Evolutionary conservation across 2,113 vertebrate species (phyloP).

Genomic region (Hippocampus barbouri): DNA sequence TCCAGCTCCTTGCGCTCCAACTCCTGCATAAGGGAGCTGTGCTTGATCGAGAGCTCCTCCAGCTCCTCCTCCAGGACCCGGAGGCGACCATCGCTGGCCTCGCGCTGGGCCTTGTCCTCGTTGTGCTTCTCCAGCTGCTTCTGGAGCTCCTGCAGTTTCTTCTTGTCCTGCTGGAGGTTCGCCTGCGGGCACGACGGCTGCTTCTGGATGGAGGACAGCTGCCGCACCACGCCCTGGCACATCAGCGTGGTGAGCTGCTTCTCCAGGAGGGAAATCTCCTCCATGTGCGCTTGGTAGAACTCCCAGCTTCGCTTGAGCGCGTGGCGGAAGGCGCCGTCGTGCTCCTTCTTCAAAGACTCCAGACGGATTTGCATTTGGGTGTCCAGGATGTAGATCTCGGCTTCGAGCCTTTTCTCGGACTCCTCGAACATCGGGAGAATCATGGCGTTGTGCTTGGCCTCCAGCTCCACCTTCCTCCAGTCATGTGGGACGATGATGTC

Average conservation of each 20-base stretch:
- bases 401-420: not conserved
- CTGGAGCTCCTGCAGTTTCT: conserved; percentile 8
- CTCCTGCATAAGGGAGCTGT: not conserved
- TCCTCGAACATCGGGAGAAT: conserved; percentile 3
- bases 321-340: not conserved
- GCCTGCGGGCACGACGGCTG: not conserved
- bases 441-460: conserved; percentile 7
- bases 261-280: conserved; percentile 9
- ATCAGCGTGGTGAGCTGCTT: conserved; percentile 8
- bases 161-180: conserved; percentile 5
- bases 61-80: not conserved
- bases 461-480: conserved; percentile 12
- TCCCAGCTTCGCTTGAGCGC: not conserved
- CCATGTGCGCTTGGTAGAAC: conserved; percentile 8
- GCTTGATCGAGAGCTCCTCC: not conserved
- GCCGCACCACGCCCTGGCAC: conserved; percentile 7
- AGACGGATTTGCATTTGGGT: conserved; percentile 7
- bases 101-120: not conserved
- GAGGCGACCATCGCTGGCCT: conserved; percentile 5
- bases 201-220: conserved; percentile 3
- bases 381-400: conserved; percentile 4
- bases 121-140: conserved; percentile 4
- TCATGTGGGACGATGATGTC: not conserved
- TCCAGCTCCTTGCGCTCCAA: not conserved
- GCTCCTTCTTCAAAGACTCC: conserved; percentile 3